Conservation (phyloP, 2,888 invertebrate genomes). For the Asteroscopus sphinx region DNA sequence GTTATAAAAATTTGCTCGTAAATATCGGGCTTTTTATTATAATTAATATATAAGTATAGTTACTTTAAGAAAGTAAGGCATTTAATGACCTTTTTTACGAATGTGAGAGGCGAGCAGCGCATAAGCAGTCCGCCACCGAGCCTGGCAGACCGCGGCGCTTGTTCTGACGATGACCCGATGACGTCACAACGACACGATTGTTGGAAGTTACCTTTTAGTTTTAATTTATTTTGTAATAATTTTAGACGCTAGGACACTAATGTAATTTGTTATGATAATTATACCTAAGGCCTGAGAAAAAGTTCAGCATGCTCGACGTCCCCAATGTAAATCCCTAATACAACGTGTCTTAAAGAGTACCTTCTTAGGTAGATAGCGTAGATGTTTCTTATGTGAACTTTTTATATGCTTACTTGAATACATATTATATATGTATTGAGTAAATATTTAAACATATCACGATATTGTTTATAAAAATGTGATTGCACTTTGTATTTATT, state of each 20-base stretch:
- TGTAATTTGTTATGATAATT: slow-evolving; percentile 82
- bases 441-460: slow-evolving; percentile 71
- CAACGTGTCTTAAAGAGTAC: slow-evolving; percentile 87
- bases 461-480: slow-evolving; percentile 55
- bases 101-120: slow-evolving; percentile 52
- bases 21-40: slow-evolving; percentile 80
- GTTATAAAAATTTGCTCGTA: slow-evolving; percentile 84
- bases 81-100: slow-evolving; percentile 79
- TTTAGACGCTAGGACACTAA: slow-evolving; percentile 83
- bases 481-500: slow-evolving; percentile 52
- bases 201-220: slow-evolving; percentile 88
- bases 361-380: slow-evolving; percentile 81
- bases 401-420: slow-evolving; percentile 64
- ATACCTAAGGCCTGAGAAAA: slow-evolving; percentile 80
- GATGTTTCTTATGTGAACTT: slow-evolving; percentile 63
- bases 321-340: slow-evolving; percentile 69
- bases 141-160: slow-evolving; percentile 4
- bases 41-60: slow-evolving; percentile 77
- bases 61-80: slow-evolving; percentile 73
- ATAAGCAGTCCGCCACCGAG: slow-evolving; percentile 6
- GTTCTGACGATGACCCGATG: slow-evolving; percentile 31
- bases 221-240: slow-evolving; percentile 83
- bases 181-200: slow-evolving; percentile 63
- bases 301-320: slow-evolving; percentile 82
- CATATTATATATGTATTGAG: slow-evolving; percentile 74